Evolutionary conservation across 1,140 invertebrate species (phyloP), one percentile per base, ranked within the genome.

Genomic region (Drosophila persimilis): DNA sequence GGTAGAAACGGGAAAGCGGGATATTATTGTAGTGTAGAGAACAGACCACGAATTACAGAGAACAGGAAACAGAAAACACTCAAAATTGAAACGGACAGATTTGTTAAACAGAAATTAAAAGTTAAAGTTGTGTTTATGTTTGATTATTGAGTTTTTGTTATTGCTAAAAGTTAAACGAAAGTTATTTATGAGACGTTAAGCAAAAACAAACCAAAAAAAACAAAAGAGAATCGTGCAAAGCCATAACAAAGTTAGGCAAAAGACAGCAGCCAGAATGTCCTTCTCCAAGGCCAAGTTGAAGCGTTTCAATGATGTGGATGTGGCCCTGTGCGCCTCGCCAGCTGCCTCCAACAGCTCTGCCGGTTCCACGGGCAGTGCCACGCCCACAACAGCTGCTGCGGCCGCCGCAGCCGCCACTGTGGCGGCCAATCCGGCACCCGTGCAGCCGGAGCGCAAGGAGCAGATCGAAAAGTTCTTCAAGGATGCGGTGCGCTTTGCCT

Each of bases 391-490:
- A 5, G 59, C 79, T 6, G 45, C 57, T 5, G 52, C 62, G 0
- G 50, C 69, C 1, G 22, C 63, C 4, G 59, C 66, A 46, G 35
- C 35, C 3, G 35, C 35, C 9, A 35, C 35, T 3, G 35, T 39
- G 3, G 35, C 35, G 11, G 35, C 35, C 35, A 35, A 35, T 9
- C 31, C 31, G 31, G 31, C 84, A 9, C 45, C 72, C 20, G 66
- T 70, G 24, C 64, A 70, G 7, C 70, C 84, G 2, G 90, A 91
- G 55, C 83, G 90, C 11, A 91, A 90, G 50, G 90, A 91, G 54
- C 90, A 90, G 26, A 91, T 91, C 11, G 90, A 91, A 45, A 91
- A 91, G 65, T 91, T 91, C 64, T 90, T 91, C 20, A 91, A 91
- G 73, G 90, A 91, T 59, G 90, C 89, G 3, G 88, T 90, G 6